phyloP scores from a whole-genome alignment of 2,888 invertebrate species.

The Limnephilus marmoratus region DNA sequence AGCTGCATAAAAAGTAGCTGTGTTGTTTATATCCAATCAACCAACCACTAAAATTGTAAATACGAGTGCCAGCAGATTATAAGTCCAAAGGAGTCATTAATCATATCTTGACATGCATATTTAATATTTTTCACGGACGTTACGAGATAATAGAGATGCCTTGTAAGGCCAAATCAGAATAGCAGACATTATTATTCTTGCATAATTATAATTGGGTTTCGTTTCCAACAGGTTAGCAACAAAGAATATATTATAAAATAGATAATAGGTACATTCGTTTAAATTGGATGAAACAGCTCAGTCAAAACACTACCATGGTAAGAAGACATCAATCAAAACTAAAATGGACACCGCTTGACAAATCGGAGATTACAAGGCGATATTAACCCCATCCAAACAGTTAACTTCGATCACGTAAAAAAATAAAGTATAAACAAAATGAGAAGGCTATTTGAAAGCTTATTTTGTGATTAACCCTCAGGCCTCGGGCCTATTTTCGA shows the following conservation, averaged over 20 bases:
- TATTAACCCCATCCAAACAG: neutral
- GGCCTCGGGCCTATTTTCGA: too few species aligned
- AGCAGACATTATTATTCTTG: neutral
- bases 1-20: too few species aligned
- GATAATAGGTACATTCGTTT: neutral
- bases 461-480: neutral
- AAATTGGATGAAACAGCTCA: neutral
- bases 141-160: conserved; percentile 18
- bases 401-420: neutral
- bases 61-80: too few species aligned
- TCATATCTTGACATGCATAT: conserved; percentile 37
- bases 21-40: too few species aligned
- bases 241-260: neutral
- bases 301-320: neutral
- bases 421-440: neutral
- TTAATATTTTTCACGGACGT: neutral
- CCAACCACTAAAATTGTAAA: too few species aligned
- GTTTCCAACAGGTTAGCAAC: neutral
- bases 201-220: conserved; percentile 23
- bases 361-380: conserved; percentile 18
- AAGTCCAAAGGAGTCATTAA: too few species aligned
- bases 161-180: neutral
- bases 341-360: conserved; percentile 27
- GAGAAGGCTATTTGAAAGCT: neutral
- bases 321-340: conserved; percentile 7